phyloP scores from a whole-genome alignment of 1,140 invertebrate species.

The Monochamus saltuarius region DNA sequence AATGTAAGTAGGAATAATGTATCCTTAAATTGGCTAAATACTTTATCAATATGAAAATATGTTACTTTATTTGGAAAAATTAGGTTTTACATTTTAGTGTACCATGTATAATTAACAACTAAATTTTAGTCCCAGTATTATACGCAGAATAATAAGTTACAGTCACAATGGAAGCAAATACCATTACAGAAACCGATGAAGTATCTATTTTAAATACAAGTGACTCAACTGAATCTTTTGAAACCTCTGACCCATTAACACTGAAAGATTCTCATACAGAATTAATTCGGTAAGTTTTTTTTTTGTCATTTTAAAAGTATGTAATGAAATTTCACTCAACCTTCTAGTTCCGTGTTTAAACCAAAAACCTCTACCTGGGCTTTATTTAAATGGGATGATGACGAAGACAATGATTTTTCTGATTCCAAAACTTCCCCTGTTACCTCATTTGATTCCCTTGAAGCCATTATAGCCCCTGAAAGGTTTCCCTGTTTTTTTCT shows the following conservation, averaged over 20 bases:
- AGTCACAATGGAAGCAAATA: too few relatives aligned
- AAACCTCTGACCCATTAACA: background rate
- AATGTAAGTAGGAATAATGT: constrained; percentile 8
- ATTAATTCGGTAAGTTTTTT: constrained; percentile 19
- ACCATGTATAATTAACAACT: too few relatives aligned
- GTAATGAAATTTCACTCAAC: background rate
- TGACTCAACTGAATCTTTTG: background rate
- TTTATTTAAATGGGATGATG: too few relatives aligned
- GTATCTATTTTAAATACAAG: background rate
- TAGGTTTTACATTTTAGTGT: too few relatives aligned
- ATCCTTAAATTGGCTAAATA: background rate
- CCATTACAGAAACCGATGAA: too few relatives aligned
- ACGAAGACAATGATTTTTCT: background rate
- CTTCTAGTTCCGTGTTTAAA: too few relatives aligned
- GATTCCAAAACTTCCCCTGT: background rate
- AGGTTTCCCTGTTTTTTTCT: background rate
- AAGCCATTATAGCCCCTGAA: background rate
- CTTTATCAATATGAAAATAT: constrained; percentile 3
- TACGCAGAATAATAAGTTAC: too few relatives aligned
- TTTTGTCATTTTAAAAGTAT: background rate
- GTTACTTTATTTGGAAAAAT: constrained; percentile 8
- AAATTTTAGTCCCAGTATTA: too few relatives aligned
- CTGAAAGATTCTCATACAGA: constrained; percentile 1
- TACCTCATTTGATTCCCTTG: constrained; percentile 1
- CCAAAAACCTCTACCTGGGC: too few relatives aligned